phyloP scores from a whole-genome alignment of 2,113 vertebrate genomes.

The Atherinomorus stipes region DNA sequence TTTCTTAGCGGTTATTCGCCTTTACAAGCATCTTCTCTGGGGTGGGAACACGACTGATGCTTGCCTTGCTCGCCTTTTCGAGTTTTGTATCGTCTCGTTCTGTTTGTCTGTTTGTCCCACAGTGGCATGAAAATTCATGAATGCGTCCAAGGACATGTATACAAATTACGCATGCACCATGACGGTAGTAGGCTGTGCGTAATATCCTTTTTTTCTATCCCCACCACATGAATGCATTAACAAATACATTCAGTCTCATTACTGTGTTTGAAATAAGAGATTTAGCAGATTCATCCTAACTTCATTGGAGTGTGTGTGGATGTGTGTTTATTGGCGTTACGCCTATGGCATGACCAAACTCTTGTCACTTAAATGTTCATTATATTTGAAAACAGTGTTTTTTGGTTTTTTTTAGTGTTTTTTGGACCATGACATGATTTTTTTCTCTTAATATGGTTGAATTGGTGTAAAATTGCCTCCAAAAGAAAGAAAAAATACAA shows the following conservation, averaged over 20 bases:
- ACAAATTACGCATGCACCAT: slow-evolving; percentile 77
- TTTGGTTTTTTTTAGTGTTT: too few species aligned
- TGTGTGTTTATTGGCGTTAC: slow-evolving; percentile 38
- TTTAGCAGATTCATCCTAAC: slow-evolving; percentile 59
- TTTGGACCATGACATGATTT: too few species aligned
- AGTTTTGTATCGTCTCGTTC: slow-evolving; percentile 62
- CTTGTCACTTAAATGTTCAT: background rate
- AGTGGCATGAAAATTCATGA: slow-evolving; percentile 73
- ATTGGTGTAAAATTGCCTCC: slow-evolving; percentile 17
- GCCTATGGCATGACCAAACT: slow-evolving; percentile 15
- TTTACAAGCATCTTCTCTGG: slow-evolving; percentile 73
- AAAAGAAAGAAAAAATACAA: too few species aligned
- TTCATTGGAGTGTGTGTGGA: slow-evolving; percentile 43
- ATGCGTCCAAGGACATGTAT: slow-evolving; percentile 75
- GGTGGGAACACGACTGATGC: slow-evolving; percentile 78
- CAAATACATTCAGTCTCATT: slow-evolving; percentile 30
- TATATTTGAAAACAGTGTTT: background rate
- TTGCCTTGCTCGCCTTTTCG: slow-evolving; percentile 61
- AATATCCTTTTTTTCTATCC: slow-evolving; percentile 63
- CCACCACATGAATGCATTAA: slow-evolving; percentile 46
- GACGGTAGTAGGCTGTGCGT: slow-evolving; percentile 71
- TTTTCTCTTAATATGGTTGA: slow-evolving; percentile 3
- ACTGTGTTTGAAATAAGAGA: slow-evolving; percentile 42
- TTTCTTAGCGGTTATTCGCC: slow-evolving; percentile 73
- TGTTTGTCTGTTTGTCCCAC: slow-evolving; percentile 67